A percentile compares a stretch with the other conserved stretches of the same genome.
Conservation (phyloP, 53 echinoderm and acorn worm genomes). For the Stichopus horrens region DNA sequence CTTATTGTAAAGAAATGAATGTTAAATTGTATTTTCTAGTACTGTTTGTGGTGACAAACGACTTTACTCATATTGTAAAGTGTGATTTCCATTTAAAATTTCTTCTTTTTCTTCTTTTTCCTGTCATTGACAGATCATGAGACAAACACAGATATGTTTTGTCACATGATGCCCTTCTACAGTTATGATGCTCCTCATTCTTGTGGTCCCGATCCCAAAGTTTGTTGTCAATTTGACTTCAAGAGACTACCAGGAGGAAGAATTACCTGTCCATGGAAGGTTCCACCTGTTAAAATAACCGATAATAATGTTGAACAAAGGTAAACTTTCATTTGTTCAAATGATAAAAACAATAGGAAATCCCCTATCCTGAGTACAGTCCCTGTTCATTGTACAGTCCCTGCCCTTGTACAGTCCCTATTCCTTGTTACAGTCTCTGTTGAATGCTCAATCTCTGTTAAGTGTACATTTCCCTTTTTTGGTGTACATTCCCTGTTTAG, state of each 20-base stretch:
- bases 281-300: slow-evolving; percentile 82
- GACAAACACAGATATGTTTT: slow-evolving; percentile 93
- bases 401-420: no score
- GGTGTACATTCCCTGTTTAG: no score
- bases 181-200: slow-evolving; percentile 96
- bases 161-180: slow-evolving; percentile 99
- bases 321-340: slow-evolving; percentile 48
- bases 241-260: slow-evolving; percentile 88
- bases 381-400: no score
- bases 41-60: no score
- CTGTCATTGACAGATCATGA: slow-evolving; percentile 70
- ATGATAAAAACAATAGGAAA: no score
- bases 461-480: no score
- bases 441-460: no score
- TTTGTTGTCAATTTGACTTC: slow-evolving; percentile 97
- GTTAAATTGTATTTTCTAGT: neutral
- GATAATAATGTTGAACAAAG: slow-evolving; percentile 71
- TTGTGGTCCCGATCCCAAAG: slow-evolving; percentile 95
- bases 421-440: no score
- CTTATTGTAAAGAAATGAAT: neutral
- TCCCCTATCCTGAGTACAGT: no score
- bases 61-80: neutral
- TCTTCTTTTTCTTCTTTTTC: neutral
- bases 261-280: slow-evolving; percentile 88
- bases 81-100: neutral